A percentile compares a stretch with the other conserved stretches of the same genome.
phyloP scores from a whole-genome alignment of 2,797 vertebrate species.

The Tauraco hartlaubi region DNA sequence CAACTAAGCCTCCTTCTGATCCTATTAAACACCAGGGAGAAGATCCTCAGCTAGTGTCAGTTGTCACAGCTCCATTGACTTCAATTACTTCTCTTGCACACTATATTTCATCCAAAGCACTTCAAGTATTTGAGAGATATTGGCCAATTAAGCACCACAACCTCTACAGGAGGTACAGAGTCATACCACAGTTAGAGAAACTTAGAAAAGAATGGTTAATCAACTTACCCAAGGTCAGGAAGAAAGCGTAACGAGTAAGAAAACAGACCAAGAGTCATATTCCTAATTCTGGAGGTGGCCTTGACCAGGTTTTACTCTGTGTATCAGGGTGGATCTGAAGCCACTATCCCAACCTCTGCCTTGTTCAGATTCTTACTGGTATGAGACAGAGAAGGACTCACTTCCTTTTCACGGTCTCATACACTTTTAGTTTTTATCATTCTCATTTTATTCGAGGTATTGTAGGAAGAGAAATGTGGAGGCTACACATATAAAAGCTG shows the following conservation, averaged over 20 bases:
- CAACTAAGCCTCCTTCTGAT: conserved; percentile 48
- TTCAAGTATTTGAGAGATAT: conserved; percentile 47
- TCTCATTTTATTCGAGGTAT: not conserved
- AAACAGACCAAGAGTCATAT: not conserved
- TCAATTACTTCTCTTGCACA: conserved; percentile 44
- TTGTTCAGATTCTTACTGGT: not conserved
- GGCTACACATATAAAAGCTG: not conserved
- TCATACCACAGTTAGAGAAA: not conserved
- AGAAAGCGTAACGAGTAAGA: not conserved
- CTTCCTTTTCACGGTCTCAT: not conserved
- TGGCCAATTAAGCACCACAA: conserved; percentile 64
- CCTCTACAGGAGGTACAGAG: conserved; percentile 3
- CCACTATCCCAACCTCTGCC: not conserved
- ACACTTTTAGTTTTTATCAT: not conserved
- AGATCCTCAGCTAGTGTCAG: conserved; percentile 18
- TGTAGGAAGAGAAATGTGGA: not conserved
- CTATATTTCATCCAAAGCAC: conserved; percentile 47
- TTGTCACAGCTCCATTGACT: conserved; percentile 62
- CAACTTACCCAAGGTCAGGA: conserved; percentile 10
- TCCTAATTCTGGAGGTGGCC: not conserved
- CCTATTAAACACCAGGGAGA: conserved; percentile 38
- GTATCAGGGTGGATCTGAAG: not conserved
- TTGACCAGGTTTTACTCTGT: not conserved
- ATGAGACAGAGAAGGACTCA: not conserved
- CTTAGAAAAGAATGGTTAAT: conserved; percentile 23